A percentile compares a stretch with the other conserved stretches of the same genome.
Evolutionary conservation across 2,888 invertebrate genomes (phyloP).

Genomic region (Callosobruchus maculatus): DNA sequence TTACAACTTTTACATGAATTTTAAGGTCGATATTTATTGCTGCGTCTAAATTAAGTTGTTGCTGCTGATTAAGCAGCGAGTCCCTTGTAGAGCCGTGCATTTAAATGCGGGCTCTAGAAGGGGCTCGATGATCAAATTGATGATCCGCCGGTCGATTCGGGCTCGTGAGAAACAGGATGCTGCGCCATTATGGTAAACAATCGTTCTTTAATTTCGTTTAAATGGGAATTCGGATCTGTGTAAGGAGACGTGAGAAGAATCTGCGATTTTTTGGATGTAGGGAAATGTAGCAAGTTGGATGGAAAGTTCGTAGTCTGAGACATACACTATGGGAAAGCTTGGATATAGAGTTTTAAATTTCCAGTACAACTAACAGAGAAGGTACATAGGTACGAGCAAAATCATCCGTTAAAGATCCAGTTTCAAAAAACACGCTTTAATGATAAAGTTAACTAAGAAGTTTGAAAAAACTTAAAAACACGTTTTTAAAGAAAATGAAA

Average conservation of each 20-base stretch:
- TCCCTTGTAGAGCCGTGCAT: background rate
- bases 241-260: background rate
- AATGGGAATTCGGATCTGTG: background rate
- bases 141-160: background rate
- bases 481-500: no score
- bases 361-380: no score
- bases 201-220: slow-evolving; percentile 10
- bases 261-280: background rate
- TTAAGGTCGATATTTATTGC: slow-evolving; percentile 36
- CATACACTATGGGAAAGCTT: no score
- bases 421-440: no score
- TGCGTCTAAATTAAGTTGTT: slow-evolving; percentile 38
- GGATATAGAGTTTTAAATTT: no score
- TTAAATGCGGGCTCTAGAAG: slow-evolving; percentile 9
- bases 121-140: background rate
- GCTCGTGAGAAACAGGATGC: background rate
- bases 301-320: no score
- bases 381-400: no score
- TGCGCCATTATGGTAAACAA: slow-evolving; percentile 14
- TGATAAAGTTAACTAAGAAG: no score
- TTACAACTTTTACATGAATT: slow-evolving; percentile 35
- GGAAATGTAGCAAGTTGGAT: no score
- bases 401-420: no score
- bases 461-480: no score
- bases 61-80: slow-evolving; percentile 31